Evolutionary conservation across 2,797 vertebrate genomes (phyloP), one percentile per base, ranked within the genome.

Genomic region (Protosalanx chinensis): DNA sequence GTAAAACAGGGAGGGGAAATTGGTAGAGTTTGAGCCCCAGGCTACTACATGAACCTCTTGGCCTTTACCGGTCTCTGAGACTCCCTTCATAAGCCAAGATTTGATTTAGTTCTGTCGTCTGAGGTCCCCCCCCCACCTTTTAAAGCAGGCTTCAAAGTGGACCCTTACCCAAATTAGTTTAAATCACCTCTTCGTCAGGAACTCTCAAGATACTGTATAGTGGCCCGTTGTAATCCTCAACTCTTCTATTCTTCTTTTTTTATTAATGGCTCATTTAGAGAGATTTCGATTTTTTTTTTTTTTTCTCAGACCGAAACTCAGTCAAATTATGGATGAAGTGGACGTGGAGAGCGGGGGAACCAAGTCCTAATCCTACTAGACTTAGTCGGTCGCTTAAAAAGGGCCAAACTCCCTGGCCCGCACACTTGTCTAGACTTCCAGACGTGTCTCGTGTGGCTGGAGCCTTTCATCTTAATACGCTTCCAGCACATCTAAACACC

Each of bases 251-350:
- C 2, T 27, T 15, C 12, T 13, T 10, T 33, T 6, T 29, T 23
- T 32, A 33, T 23, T 63, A 6, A 20, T 23, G 10, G 1, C 41
- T 23, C 18, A 60, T 29, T 20, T 3, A 20, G 6, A 30, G 15
- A 16, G 16, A 35, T 35, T 64, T 12, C 2, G 10, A 69, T 63
- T 35, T 67, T 23, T 10, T 35, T n/a, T 13, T 58, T 29, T 37
- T 49, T 53, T n/a, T 15, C 51, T 56, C 51, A 6, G 51, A 56
- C 29, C 69, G 61, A 72, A 57, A 20, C 68, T 46, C 59, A 69
- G 51, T 30, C 69, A 61, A 32, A 66, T 66, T 27, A 46, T 62
- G 30, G 20, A 37, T 74, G 7, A 70, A 69, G 27, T 27, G 69
- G 46, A 64, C 46, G 8, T 5, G 3, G 33, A 53, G 53, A 30